Evolutionary conservation across 2,888 invertebrate species (phyloP), one percentile per base, ranked within the genome.

Genomic region (Agrotis segetum): DNA sequence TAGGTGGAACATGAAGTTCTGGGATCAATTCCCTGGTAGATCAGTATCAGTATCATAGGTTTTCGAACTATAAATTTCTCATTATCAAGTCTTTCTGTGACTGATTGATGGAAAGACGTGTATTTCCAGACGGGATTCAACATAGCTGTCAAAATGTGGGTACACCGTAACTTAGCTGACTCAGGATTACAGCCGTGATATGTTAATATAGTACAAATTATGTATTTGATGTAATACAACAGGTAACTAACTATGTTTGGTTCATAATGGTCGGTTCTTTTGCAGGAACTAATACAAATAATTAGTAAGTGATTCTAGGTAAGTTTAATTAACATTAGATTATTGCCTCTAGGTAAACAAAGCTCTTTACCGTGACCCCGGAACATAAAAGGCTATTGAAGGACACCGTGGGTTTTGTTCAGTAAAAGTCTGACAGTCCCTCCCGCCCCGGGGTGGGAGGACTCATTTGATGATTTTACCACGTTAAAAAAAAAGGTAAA

Each of bases 301-400:
- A 34, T 47, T 47, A 49, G 44, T 40, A 49, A 59, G 44, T 14
- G 49, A 63, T 61, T 56, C 5, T 52, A 71, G 55, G 34, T 3
- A 60, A 71, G 46, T 7, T 44, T 77, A 53, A 77, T 77, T 69
- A 50, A 9, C 3, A 44, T 61, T 46, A 17, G n/a, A n/a, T n/a
- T 9, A 50, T 56, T 24, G 14, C 24, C 19, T 56, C 4, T 2
- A 19, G 19, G 16, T 47, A 52, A 21, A 29, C 14, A 60, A 60
- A 58, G 55, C 34, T 56, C 4, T 29, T 29, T n/a, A n/a, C n/a
- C n/a, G n/a, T n/a, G n/a, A n/a, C n/a, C n/a, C n/a, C n/a, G n/a
- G n/a, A n/a, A n/a, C n/a, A n/a, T n/a, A n/a, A n/a, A n/a, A n/a
- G n/a, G n/a, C n/a, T n/a, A n/a, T n/a, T n/a, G n/a, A n/a, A n/a